Conservation (phyloP, 2,797 vertebrate species). For the Platyrinchus mystaceus region DNA sequence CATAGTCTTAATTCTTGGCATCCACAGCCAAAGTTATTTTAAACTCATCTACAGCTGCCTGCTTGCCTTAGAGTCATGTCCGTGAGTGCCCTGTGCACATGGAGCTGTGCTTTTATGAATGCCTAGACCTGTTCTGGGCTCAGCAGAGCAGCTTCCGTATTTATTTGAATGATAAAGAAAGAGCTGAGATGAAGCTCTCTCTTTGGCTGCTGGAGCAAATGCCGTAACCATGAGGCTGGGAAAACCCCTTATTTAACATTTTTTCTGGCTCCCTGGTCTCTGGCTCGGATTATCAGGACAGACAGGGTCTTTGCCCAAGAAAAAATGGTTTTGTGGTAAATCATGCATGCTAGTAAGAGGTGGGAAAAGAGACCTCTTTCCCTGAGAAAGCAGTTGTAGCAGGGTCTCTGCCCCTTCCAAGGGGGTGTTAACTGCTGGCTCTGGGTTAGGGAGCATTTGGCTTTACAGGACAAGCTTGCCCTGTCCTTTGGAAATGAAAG, state of each 20-base stretch:
- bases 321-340: not conserved
- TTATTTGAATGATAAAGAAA: not conserved
- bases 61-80: not conserved
- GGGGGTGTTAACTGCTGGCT: not conserved
- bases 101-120: not conserved
- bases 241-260: not conserved
- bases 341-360: not conserved
- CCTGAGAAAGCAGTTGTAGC: not conserved
- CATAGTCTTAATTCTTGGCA: constrained; percentile 41
- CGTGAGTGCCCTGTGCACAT: not conserved
- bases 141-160: not conserved
- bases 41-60: constrained; percentile 32
- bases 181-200: not conserved
- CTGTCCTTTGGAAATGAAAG: not conserved
- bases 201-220: not conserved
- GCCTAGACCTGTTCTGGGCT: not conserved
- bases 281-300: not conserved
- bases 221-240: not conserved
- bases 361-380: not conserved
- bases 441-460: not conserved
- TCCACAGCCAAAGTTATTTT: constrained; percentile 41
- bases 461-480: not conserved
- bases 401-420: not conserved
- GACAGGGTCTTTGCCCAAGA: not conserved
- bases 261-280: not conserved